A percentile compares a stretch with the other conserved stretches of the same genome.
Conservation (phyloP, 2,113 vertebrate species). For the Thomomys bottae region DNA sequence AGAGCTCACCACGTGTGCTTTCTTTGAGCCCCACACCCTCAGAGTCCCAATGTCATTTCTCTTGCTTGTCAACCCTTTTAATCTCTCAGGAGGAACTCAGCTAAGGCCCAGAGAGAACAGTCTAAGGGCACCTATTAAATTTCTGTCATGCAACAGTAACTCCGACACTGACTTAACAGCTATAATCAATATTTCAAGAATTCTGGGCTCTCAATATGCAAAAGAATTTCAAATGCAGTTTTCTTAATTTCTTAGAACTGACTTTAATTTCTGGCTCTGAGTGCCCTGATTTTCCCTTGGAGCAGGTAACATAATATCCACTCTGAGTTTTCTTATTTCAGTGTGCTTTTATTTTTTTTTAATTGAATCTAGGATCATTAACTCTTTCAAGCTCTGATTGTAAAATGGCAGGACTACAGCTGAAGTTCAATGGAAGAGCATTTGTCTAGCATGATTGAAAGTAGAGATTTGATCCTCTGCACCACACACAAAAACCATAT, state of each 20-base stretch:
- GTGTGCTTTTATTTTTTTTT: conserved; percentile 28
- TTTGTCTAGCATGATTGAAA: no score
- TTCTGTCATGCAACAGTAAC: not conserved
- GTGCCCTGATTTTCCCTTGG: not conserved
- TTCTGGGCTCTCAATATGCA: not conserved
- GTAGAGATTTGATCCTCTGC: no score
- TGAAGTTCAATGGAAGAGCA: no score
- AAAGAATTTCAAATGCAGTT: not conserved
- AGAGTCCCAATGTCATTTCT: not conserved
- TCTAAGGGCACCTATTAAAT: not conserved
- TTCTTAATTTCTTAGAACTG: conserved; percentile 24
- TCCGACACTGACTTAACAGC: not conserved
- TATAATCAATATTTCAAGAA: conserved; percentile 29
- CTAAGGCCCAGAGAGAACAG: not conserved
- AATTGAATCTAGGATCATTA: conserved; percentile 12
- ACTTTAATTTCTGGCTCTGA: conserved; percentile 20
- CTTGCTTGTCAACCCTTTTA: no score
- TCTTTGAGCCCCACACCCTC: not conserved
- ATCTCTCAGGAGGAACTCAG: not conserved
- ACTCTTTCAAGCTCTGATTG: not conserved
- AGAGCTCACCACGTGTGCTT: accelerated
- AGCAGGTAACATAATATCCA: not conserved
- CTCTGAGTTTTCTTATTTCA: not conserved
- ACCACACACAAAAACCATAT: no score
- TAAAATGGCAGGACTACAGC: not conserved